These are phyloP conservation scores for Rhamphomyia laevipes DNA, from an alignment of 2,888 invertebrate species.

Conservation along the genomic window DNA sequence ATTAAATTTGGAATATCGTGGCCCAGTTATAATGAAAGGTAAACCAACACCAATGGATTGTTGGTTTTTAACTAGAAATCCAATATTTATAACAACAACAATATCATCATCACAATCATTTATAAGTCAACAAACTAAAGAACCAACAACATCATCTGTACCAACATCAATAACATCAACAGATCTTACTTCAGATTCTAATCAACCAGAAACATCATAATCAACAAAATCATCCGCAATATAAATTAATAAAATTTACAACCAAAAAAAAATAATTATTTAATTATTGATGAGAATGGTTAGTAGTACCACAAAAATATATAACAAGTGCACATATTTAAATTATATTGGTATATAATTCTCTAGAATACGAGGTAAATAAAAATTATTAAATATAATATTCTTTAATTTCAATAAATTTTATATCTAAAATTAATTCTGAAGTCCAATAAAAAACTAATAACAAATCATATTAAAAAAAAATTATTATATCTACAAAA, in stretches of 20 bases:
- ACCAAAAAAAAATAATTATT: not conserved
- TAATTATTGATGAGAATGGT: not conserved
- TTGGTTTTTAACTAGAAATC: slow-evolving; percentile 59
- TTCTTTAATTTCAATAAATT: too few species aligned
- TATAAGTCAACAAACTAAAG: not conserved
- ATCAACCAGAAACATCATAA: slow-evolving; percentile 7
- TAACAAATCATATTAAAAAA: too few species aligned
- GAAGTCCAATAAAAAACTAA: too few species aligned
- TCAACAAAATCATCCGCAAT: slow-evolving; percentile 18
- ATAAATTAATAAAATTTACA: slow-evolving; percentile 2
- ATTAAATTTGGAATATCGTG: slow-evolving; percentile 74
- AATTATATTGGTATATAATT: too few species aligned
- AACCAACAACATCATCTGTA: not conserved
- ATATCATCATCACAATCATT: not conserved
- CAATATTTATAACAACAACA: not conserved
- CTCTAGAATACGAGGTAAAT: too few species aligned
- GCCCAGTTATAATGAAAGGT: slow-evolving; percentile 86
- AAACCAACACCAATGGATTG: slow-evolving; percentile 90
- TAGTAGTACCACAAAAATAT: too few species aligned
- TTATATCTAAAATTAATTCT: too few species aligned
- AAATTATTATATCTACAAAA: too few species aligned
- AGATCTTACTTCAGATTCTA: not conserved
- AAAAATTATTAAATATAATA: too few species aligned
- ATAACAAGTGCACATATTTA: too few species aligned
- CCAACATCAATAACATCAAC: not conserved